Conservation (phyloP, 2,797 vertebrate species). For the Anguilla megastoma region DNA sequence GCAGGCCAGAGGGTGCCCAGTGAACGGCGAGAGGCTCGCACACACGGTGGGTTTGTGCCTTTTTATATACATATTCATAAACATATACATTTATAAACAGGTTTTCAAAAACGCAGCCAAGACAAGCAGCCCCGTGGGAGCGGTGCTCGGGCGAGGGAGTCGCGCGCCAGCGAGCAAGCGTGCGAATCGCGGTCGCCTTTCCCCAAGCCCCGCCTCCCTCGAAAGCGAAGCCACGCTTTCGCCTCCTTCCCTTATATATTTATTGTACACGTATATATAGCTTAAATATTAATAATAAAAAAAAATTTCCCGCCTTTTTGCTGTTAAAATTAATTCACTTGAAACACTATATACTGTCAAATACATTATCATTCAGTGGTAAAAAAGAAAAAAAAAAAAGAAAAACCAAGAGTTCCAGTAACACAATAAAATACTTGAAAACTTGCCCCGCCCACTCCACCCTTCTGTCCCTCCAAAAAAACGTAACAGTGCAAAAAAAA, state of each 20-base stretch:
- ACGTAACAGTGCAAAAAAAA: slow-evolving; percentile 39
- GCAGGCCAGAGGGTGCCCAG: slow-evolving; percentile 39
- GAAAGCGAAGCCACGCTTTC: slow-evolving; percentile 45
- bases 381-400: slow-evolving; percentile 44
- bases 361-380: slow-evolving; percentile 57
- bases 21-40: slow-evolving; percentile 30
- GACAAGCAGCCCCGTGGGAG: slow-evolving; percentile 32
- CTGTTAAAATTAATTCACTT: slow-evolving; percentile 49
- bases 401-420: slow-evolving; percentile 57
- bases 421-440: slow-evolving; percentile 58
- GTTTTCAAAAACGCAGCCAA: slow-evolving; percentile 40
- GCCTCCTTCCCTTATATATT: slow-evolving; percentile 57
- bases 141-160: not conserved
- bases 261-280: slow-evolving; percentile 64
- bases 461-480: slow-evolving; percentile 28
- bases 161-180: slow-evolving; percentile 21
- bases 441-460: slow-evolving; percentile 34
- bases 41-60: slow-evolving; percentile 37
- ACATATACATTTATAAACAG: slow-evolving; percentile 55
- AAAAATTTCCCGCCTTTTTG: slow-evolving; percentile 37
- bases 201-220: not conserved
- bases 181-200: slow-evolving; percentile 27
- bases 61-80: slow-evolving; percentile 34
- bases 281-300: slow-evolving; percentile 62
- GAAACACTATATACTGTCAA: slow-evolving; percentile 67